phyloP scores from a whole-genome alignment of 2,797 vertebrate genomes.

The Gymnothorax reevesii region DNA sequence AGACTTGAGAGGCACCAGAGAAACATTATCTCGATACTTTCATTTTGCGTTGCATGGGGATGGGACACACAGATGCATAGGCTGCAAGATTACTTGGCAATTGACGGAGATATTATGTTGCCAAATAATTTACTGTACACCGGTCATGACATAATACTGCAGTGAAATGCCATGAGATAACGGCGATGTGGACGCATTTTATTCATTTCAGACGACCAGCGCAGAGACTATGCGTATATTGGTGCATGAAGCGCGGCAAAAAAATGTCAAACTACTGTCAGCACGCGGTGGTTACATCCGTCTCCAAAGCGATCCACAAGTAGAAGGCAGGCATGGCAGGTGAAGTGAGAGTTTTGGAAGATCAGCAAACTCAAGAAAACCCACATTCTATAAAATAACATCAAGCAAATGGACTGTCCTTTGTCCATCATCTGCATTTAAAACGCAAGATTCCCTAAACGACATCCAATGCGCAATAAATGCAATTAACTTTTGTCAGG shows the following conservation, averaged over 20 bases:
- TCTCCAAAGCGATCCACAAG: slow-evolving; percentile 6
- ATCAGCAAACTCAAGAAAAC: not conserved
- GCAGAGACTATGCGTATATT: not conserved
- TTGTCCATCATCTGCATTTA: not conserved
- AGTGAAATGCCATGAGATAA: not conserved
- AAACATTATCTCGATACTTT: not conserved
- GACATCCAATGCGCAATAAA: not conserved
- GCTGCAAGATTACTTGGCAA: not conserved
- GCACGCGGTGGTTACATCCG: not conserved
- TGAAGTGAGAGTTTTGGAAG: not conserved
- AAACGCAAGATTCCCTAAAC: not conserved
- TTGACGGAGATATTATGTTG: not conserved
- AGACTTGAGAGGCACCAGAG: not conserved
- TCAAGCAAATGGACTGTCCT: not conserved
- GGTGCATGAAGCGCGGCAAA: not conserved
- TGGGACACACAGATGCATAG: not conserved
- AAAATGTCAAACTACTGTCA: not conserved
- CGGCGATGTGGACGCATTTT: not conserved
- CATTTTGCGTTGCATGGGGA: not conserved
- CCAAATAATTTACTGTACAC: not conserved
- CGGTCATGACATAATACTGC: not conserved
- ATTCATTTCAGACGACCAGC: not conserved
- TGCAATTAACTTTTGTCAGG: not conserved
- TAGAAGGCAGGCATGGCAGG: not conserved
- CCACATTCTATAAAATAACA: not conserved